Conservation (phyloP, 2,113 vertebrate species). For the Psittacula cyanocephala region DNA sequence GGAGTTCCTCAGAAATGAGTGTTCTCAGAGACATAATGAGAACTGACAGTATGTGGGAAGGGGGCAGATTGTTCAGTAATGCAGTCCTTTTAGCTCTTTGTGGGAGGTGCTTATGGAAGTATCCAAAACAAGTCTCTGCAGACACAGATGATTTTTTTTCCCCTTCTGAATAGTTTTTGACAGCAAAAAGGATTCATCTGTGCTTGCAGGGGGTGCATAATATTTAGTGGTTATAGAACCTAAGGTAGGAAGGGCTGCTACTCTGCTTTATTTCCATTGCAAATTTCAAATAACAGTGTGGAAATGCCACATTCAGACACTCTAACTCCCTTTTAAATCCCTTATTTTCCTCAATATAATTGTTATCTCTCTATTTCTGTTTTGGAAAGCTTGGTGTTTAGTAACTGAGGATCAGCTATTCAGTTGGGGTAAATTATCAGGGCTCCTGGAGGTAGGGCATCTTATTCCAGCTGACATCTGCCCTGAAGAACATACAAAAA, state of each 20-base stretch:
- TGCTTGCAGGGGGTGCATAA: neutral
- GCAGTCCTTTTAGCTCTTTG: neutral
- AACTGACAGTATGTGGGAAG: neutral
- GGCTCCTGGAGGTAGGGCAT: neutral
- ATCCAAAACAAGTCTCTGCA: neutral
- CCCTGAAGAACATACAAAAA: neutral
- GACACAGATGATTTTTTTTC: neutral
- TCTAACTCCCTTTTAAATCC: neutral
- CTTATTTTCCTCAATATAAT: neutral
- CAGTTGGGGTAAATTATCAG: neutral
- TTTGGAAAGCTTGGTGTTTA: neutral
- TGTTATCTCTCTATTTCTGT: neutral
- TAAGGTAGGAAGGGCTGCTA: neutral
- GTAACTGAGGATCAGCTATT: neutral
- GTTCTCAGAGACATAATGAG: neutral
- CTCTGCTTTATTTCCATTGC: slow-evolving; percentile 21
- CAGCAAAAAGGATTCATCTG: neutral
- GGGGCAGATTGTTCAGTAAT: neutral
- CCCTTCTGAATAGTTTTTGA: neutral
- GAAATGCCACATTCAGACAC: slow-evolving; percentile 16
- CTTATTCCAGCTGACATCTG: neutral
- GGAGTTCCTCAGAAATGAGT: neutral
- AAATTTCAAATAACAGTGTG: neutral
- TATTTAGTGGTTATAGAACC: neutral
- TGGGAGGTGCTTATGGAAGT: neutral